Conservation (phyloP, 23 tunicate genomes). For the Phallusia fumigata region DNA sequence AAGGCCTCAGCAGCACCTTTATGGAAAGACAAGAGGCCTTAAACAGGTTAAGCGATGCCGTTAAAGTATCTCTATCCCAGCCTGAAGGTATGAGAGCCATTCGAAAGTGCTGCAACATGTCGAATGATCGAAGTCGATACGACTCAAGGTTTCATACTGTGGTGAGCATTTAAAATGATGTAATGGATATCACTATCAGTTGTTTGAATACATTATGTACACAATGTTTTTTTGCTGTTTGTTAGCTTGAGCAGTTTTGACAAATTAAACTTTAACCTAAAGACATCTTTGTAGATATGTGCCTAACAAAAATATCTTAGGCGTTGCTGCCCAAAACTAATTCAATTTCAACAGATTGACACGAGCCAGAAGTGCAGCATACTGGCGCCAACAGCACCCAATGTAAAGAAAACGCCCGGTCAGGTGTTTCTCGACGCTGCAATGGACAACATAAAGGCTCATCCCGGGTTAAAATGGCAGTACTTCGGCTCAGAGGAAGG, state of each 20-base stretch:
- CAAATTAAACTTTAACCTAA: no score
- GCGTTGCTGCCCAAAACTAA: no score
- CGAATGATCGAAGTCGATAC: conserved; percentile 2
- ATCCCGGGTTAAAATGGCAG: conserved; percentile 86
- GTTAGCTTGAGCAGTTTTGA: no score
- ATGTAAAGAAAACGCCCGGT: conserved; percentile 30
- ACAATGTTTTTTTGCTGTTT: no score
- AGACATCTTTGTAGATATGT: background rate
- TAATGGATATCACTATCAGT: no score
- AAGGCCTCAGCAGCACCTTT: conserved; percentile 31
- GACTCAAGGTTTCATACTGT: conserved; percentile 25
- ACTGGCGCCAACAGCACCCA: conserved; percentile 28
- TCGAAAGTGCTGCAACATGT: conserved; percentile 37
- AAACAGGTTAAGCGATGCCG: conserved; percentile 21
- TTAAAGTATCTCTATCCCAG: conserved; percentile 4
- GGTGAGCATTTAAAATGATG: conserved; percentile 2
- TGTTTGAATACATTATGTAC: no score
- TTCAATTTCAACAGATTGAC: conserved; percentile 28
- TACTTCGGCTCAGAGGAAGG: conserved; percentile 89
- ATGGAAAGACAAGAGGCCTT: conserved; percentile 38
- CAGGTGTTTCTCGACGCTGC: conserved; percentile 53
- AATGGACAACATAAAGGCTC: conserved; percentile 26
- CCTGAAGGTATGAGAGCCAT: conserved; percentile 11
- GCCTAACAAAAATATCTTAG: no score
- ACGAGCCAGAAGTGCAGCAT: conserved; percentile 24